These are phyloP conservation scores for Elgonia sp. DNA, from an alignment of 2,888 invertebrate species.

Conservation along the genomic window DNA sequence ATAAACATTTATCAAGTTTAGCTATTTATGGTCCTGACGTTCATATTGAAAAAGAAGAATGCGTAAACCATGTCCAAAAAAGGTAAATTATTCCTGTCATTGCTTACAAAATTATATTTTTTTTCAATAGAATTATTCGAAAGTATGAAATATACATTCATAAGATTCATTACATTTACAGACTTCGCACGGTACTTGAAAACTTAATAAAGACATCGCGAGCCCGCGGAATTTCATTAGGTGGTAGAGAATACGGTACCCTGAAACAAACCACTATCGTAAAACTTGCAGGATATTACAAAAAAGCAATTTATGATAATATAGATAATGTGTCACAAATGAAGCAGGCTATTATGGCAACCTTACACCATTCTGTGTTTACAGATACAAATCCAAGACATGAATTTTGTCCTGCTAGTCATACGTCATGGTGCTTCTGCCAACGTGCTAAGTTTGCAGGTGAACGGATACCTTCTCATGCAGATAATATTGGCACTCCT, in stretches of 20 bases:
- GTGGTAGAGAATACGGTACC: conserved; percentile 51
- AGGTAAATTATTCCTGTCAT: conserved; percentile 23
- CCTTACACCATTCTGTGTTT: conserved; percentile 44
- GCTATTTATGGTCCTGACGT: no score
- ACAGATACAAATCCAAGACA: conserved; percentile 28
- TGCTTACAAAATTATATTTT: no score
- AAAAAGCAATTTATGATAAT: conserved; percentile 59
- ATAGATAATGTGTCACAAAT: conserved; percentile 38
- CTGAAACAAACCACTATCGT: conserved; percentile 55
- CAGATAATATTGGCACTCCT: conserved; percentile 15
- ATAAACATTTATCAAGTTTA: no score
- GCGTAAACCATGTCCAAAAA: conserved; percentile 28
- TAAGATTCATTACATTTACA: neutral
- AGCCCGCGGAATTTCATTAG: conserved; percentile 44
- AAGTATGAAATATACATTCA: neutral
- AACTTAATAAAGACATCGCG: conserved; percentile 26
- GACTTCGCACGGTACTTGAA: conserved; percentile 38
- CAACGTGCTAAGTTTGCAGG: conserved; percentile 9
- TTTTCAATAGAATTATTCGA: no score
- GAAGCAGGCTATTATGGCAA: conserved; percentile 45
- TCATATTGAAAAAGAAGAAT: conserved; percentile 36
- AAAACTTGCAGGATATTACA: conserved; percentile 65
- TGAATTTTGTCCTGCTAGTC: conserved; percentile 22
- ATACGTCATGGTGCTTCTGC: conserved; percentile 18
- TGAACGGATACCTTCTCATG: neutral